Percentiles rank a stretch among this genome's conserved stretches.
phyloP scores from a whole-genome alignment of 2,797 vertebrate genomes.

The Pterois miles region DNA sequence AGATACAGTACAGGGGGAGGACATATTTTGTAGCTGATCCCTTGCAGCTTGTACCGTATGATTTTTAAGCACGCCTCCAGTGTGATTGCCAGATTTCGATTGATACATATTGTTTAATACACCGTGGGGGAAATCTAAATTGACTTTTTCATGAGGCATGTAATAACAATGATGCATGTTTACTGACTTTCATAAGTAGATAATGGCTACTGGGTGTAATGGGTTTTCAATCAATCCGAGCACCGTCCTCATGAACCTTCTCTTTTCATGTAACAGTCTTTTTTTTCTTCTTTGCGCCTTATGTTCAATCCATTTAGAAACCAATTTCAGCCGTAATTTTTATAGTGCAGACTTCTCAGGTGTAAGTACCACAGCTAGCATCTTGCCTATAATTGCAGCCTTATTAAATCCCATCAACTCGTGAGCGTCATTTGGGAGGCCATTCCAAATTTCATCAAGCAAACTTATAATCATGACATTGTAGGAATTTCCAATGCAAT shows the following conservation, averaged over 20 bases:
- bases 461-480: conserved; percentile 42
- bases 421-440: conserved; percentile 40
- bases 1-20: conserved; percentile 49
- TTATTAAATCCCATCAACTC: conserved; percentile 63
- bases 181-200: conserved; percentile 1
- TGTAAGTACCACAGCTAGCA: conserved; percentile 41
- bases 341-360: conserved; percentile 36
- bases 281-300: neutral
- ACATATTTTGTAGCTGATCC: conserved; percentile 22
- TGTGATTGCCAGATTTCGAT: neutral
- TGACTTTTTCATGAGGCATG: conserved; percentile 2
- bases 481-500: conserved; percentile 52
- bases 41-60: neutral
- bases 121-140: neutral
- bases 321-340: conserved; percentile 49
- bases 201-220: conserved; percentile 12
- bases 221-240: neutral
- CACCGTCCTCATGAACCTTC: neutral
- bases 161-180: conserved; percentile 11
- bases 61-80: neutral
- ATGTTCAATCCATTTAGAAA: conserved; percentile 36
- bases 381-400: conserved; percentile 62
- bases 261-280: neutral
- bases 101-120: neutral
- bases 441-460: conserved; percentile 54